These are phyloP conservation scores for Heliocidaris erythrogramma DNA, from an alignment of 35 echinoderm and acorn worm species.

Conservation along the genomic window DNA sequence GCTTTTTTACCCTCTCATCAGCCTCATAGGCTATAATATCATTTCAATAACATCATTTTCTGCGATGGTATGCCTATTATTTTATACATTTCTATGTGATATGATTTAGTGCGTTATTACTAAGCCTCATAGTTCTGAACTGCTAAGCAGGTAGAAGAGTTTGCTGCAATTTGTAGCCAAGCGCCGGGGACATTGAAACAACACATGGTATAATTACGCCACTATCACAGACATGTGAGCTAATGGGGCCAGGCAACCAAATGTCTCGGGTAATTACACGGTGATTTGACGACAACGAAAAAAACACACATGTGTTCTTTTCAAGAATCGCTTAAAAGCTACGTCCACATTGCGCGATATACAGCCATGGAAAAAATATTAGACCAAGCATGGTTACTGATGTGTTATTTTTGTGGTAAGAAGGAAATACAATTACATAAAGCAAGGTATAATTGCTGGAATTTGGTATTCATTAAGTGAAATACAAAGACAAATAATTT, in stretches of 20 bases:
- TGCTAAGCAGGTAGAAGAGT: not conserved
- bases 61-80: no score
- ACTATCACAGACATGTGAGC: not conserved
- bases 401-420: no score
- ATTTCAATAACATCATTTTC: no score
- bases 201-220: slow-evolving; percentile 31
- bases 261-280: slow-evolving; percentile 37
- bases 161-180: not conserved
- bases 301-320: slow-evolving; percentile 23
- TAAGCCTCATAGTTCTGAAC: not conserved
- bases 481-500: no score
- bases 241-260: slow-evolving; percentile 17
- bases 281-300: not conserved
- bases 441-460: no score
- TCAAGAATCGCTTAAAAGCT: slow-evolving; percentile 7
- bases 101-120: not conserved
- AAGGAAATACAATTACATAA: no score
- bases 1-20: no score
- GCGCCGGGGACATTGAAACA: not conserved
- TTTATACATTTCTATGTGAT: not conserved
- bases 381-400: no score
- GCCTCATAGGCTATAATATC: no score
- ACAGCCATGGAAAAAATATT: no score
- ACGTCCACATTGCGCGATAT: not conserved
- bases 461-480: no score